These are phyloP conservation scores for Okapia johnstoni DNA, from an alignment of 2,113 vertebrate species.

Conservation along the genomic window DNA sequence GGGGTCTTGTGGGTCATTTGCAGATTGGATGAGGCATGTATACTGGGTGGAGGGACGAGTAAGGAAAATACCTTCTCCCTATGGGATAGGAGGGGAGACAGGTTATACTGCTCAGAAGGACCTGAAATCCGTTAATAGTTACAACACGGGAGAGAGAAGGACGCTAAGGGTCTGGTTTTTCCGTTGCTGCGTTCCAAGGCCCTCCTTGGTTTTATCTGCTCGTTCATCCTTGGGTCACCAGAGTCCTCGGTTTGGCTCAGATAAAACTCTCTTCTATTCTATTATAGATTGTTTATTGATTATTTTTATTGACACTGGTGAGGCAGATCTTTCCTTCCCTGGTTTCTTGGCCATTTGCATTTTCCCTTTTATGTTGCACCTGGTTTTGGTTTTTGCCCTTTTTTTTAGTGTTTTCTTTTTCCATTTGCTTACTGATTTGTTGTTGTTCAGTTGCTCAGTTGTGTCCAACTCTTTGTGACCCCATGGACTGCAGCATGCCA, in stretches of 20 bases:
- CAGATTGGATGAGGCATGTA: neutral
- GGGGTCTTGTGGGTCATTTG: neutral
- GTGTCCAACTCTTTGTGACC: neutral
- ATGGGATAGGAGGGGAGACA: neutral
- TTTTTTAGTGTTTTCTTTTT: neutral
- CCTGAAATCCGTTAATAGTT: neutral
- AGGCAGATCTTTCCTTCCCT: neutral
- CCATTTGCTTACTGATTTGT: neutral
- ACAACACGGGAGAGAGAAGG: neutral
- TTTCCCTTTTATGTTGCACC: neutral
- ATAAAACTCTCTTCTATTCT: neutral
- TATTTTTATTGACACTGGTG: neutral
- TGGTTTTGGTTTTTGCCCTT: neutral
- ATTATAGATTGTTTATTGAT: neutral
- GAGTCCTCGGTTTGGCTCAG: neutral
- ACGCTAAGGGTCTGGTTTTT: neutral
- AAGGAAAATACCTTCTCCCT: neutral
- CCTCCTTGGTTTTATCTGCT: neutral
- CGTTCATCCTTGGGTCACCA: neutral
- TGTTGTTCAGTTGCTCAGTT: neutral
- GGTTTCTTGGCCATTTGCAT: neutral
- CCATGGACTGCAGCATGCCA: neutral
- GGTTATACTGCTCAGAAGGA: neutral
- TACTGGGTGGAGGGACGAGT: neutral
- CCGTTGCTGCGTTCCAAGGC: neutral